phyloP scores from a whole-genome alignment of 2,888 invertebrate species.

The Athrips mouffetella region DNA sequence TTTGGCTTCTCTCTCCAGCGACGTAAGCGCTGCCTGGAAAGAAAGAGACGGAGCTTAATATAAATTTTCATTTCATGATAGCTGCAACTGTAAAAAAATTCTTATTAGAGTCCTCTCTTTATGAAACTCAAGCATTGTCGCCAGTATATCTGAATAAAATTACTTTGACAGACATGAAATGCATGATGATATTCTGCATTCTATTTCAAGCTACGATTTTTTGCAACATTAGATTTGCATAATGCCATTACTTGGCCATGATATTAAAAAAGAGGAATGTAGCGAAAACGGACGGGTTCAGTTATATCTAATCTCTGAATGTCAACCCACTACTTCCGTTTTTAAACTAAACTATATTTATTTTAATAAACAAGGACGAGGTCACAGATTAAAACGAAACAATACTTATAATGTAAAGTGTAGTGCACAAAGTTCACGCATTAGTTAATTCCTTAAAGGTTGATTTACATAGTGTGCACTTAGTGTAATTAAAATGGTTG shows the following conservation, averaged over 20 bases:
- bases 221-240: too few species aligned
- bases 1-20: slow-evolving; percentile 76
- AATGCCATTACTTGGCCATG: too few species aligned
- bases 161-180: too few species aligned
- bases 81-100: not conserved
- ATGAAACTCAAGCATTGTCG: not conserved
- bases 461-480: slow-evolving; percentile 36
- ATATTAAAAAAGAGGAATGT: too few species aligned
- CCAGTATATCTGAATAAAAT: too few species aligned
- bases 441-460: slow-evolving; percentile 28
- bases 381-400: not conserved
- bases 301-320: too few species aligned
- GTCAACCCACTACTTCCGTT: not conserved
- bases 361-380: too few species aligned
- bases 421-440: slow-evolving; percentile 5
- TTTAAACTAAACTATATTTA: not conserved
- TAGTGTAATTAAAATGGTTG: slow-evolving; percentile 38
- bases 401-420: not conserved
- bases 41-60: not conserved
- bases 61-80: not conserved
- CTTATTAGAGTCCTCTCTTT: not conserved
- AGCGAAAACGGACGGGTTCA: too few species aligned
- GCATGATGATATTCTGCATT: too few species aligned
- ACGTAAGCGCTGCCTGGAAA: slow-evolving; percentile 64
- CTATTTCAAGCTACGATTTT: too few species aligned